Conservation (phyloP, 2,888 invertebrate genomes). For the Spialia ferax region DNA sequence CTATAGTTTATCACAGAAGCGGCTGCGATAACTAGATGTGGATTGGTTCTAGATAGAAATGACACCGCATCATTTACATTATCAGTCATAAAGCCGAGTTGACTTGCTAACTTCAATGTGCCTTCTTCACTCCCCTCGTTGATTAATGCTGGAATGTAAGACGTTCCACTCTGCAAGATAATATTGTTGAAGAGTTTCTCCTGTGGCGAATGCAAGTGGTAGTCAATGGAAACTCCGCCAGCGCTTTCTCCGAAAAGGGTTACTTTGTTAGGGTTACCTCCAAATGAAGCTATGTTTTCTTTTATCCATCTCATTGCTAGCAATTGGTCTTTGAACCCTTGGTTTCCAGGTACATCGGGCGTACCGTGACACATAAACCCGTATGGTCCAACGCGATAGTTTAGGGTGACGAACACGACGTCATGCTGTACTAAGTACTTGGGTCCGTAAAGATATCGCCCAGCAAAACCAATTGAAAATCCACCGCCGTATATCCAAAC, state of each 20-base stretch:
- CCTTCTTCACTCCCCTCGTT: conserved; percentile 45
- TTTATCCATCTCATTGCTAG: conserved; percentile 56
- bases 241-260: conserved; percentile 58
- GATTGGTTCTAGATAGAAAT: conserved; percentile 46
- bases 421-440: conserved; percentile 52
- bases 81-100: conserved; percentile 52
- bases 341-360: conserved; percentile 57
- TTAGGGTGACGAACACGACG: conserved; percentile 54
- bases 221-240: conserved; percentile 51
- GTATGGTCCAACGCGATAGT: conserved; percentile 55
- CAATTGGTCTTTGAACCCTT: conserved; percentile 57
- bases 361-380: conserved; percentile 56
- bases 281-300: conserved; percentile 54
- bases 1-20: conserved; percentile 37
- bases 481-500: conserved; percentile 74
- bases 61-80: conserved; percentile 50
- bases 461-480: conserved; percentile 60
- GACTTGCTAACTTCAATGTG: conserved; percentile 51
- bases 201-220: conserved; percentile 50
- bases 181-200: conserved; percentile 53
- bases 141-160: conserved; percentile 45
- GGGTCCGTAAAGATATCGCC: conserved; percentile 55
- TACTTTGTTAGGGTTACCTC: conserved; percentile 53
- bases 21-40: conserved; percentile 45
- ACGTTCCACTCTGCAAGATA: conserved; percentile 55